Base-by-base conservation (phyloP, 1,140 invertebrate genomes). In the Platyscapa corneri region DNA sequence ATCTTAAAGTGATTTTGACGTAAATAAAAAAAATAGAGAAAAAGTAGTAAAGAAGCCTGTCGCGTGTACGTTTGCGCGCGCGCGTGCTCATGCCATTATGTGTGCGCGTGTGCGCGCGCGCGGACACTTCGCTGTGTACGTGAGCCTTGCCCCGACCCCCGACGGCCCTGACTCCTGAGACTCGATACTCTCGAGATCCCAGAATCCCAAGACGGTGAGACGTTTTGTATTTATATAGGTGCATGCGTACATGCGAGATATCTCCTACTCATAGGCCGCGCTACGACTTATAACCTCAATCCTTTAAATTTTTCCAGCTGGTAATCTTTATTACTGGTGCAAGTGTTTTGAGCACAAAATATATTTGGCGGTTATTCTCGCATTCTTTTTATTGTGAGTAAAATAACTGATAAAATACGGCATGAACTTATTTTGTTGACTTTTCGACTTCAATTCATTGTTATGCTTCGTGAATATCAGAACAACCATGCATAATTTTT, bases 221-320 rank as follows among this genome's bases (percentile, higher is more conserved):
- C 81, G 83, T 87, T 18, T 88, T 87, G 87, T 88, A 88, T 88
- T 81, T 42, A 65, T 79, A 53, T 79, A 20, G 16, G 60, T 79
- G 30, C 14, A 53, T 18, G 46, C 42, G 67, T 75, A 75, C 32
- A 72, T 56, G 64, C 70, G 76, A 65, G 49, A 88, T 86, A 85
- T 89, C 88, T 88, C 87, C 87, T 87, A 87, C 49, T 72, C n/a
- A 46, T 84, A 72, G 30, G 70, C 49, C 53, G 53, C 87, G 89
- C 87, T 89, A 89, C 88, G 77, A 87, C 89, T 88, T 91, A 90
- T 92, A 92, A 92, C 91, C 91, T 92, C 90, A 90, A 92, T 67
- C 65, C 37, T 87, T 82, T 77, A 84, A 85, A 20, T 30, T 76
- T 79, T 91, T 89, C 90, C 90, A 92, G 89, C 90, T 91, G 90